Conservation (phyloP, 64 coral and sea anemone species). For the Porites lutea region DNA sequence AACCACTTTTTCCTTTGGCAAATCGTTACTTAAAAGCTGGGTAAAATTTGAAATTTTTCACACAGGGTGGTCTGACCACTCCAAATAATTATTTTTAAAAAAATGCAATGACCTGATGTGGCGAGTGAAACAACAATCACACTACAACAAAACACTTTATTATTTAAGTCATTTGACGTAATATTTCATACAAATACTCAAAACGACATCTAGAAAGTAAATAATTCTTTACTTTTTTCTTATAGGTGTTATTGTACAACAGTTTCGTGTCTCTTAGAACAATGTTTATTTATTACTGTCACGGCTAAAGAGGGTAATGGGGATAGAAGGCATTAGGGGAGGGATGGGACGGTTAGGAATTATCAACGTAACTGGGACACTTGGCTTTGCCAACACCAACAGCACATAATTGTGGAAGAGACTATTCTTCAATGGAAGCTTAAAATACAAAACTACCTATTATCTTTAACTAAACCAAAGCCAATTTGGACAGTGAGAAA, state of each 20-base stretch:
- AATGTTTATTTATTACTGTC: neutral
- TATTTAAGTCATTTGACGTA: slow-evolving; percentile 23
- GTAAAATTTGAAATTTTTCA: no score
- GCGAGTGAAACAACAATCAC: neutral
- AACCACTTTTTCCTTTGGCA: no score
- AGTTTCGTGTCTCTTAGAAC: neutral
- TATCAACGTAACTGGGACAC: neutral
- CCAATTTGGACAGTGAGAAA: neutral
- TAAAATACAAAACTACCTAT: slow-evolving; percentile 30
- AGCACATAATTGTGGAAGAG: neutral
- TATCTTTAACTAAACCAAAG: neutral
- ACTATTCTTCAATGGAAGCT: neutral
- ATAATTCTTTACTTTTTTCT: slow-evolving; percentile 38
- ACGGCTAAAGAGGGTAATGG: neutral
- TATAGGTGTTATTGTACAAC: slow-evolving; percentile 29
- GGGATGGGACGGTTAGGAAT: neutral
- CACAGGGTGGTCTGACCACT: no score
- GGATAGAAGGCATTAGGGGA: neutral
- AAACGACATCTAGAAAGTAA: slow-evolving; percentile 38
- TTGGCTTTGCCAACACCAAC: slow-evolving; percentile 36
- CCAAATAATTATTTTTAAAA: neutral
- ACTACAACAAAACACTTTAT: slow-evolving; percentile 50
- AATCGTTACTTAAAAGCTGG: no score
- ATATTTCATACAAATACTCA: slow-evolving; percentile 55
- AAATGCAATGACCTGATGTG: neutral